A percentile compares a stretch with the other conserved stretches of the same genome.
Conservation (phyloP, 2,888 invertebrate species). For the Dioctria rufipes region DNA sequence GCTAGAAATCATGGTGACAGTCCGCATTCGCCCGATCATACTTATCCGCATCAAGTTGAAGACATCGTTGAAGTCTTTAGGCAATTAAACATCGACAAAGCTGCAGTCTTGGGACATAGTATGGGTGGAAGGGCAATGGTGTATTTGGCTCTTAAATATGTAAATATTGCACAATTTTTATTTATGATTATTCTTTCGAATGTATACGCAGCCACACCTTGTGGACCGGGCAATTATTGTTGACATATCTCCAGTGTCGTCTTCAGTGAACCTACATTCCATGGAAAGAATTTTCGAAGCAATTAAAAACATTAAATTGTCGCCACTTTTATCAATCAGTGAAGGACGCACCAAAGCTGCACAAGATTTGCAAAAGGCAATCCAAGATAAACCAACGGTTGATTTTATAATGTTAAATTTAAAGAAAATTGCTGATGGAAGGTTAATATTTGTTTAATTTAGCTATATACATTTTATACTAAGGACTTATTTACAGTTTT, state of each 20-base stretch:
- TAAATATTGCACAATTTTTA: neutral
- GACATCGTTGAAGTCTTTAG: slow-evolving; percentile 81
- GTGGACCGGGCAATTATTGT: slow-evolving; percentile 80
- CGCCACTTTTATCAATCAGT: slow-evolving; percentile 77
- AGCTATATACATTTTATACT: too few relatives aligned
- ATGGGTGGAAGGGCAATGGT: slow-evolving; percentile 97
- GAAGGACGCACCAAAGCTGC: slow-evolving; percentile 80
- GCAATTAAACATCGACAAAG: slow-evolving; percentile 77
- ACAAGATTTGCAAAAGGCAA: slow-evolving; percentile 74
- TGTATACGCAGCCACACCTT: slow-evolving; percentile 70
- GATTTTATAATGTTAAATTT: slow-evolving; percentile 91
- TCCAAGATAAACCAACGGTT: slow-evolving; percentile 75
- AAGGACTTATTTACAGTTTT: slow-evolving; percentile 66
- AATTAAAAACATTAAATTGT: slow-evolving; percentile 76
- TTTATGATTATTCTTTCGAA: neutral
- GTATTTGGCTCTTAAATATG: slow-evolving; percentile 82
- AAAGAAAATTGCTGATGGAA: slow-evolving; percentile 76
- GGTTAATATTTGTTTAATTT: slow-evolving; percentile 59
- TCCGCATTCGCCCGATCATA: slow-evolving; percentile 82
- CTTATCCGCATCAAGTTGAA: slow-evolving; percentile 82
- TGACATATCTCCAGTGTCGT: slow-evolving; percentile 79
- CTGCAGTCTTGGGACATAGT: slow-evolving; percentile 88
- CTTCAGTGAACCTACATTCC: slow-evolving; percentile 74
- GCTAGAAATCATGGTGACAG: slow-evolving; percentile 97
- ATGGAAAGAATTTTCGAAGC: slow-evolving; percentile 78